These are phyloP conservation scores for Collichthys lucidus DNA, from an alignment of 2,113 vertebrate species.

Conservation along the genomic window DNA sequence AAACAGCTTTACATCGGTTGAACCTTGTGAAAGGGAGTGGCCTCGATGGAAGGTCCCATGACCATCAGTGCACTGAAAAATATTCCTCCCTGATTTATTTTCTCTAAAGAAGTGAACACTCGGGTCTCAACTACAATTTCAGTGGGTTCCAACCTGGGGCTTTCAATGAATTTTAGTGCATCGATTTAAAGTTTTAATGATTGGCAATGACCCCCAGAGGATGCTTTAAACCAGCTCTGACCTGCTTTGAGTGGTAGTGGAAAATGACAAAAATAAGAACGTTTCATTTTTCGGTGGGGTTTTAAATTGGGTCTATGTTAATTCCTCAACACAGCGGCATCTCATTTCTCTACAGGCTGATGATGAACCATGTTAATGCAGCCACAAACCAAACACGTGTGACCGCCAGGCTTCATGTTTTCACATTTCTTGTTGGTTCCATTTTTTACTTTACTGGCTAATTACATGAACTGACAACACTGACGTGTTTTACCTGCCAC, in stretches of 20 bases:
- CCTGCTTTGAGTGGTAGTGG: neutral
- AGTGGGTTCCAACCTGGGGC: neutral
- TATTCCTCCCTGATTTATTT: neutral
- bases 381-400: neutral
- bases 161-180: neutral
- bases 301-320: neutral
- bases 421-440: no score
- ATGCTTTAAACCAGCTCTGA: neutral
- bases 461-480: neutral
- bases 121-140: neutral
- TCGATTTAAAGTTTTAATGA: neutral
- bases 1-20: neutral
- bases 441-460: neutral
- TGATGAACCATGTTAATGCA: neutral
- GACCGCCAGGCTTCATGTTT: neutral
- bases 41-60: slow-evolving; percentile 16
- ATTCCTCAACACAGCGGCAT: neutral
- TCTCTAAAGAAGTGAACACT: neutral
- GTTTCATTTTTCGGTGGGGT: neutral
- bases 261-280: neutral
- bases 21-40: neutral
- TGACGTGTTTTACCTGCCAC: no score
- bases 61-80: neutral
- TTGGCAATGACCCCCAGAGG: neutral
- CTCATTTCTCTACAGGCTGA: neutral